These are phyloP conservation scores for Blennius ocellaris DNA, from an alignment of 2,113 vertebrate genomes.

Conservation along the genomic window DNA sequence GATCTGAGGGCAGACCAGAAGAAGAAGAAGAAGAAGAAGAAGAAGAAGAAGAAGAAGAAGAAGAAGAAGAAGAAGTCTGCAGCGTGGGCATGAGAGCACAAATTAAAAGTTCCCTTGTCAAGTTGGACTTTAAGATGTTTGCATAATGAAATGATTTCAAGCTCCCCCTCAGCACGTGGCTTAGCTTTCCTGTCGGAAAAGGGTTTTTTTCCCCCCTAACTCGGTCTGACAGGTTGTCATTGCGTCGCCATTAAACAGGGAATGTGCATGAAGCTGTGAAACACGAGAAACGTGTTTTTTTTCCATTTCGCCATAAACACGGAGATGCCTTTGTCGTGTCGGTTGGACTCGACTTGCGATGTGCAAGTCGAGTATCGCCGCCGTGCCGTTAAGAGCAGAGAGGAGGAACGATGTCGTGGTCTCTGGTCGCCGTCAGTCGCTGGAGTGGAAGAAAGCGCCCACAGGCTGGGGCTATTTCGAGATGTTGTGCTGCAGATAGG, in stretches of 20 bases:
- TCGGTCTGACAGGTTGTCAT: background rate
- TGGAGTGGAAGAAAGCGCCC: conserved; percentile 51
- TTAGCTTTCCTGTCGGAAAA: no score
- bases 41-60: background rate
- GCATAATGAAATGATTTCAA: background rate
- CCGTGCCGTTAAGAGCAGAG: conserved; percentile 37
- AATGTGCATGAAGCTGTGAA: no score
- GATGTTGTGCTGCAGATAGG: background rate
- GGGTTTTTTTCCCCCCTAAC: background rate
- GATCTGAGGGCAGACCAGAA: conserved; percentile 1
- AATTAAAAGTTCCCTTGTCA: conserved; percentile 27
- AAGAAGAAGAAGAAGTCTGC: background rate
- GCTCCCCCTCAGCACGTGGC: background rate
- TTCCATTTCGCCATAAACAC: no score
- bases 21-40: background rate
- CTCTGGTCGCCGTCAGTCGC: conserved; percentile 33
- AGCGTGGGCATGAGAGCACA: background rate
- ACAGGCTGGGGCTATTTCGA: conserved; percentile 54
- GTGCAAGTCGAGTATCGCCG: no score
- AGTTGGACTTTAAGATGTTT: background rate
- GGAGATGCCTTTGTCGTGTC: conserved; percentile 7
- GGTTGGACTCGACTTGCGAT: conserved; percentile 32
- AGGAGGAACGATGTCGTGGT: conserved; percentile 1
- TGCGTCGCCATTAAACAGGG: background rate
- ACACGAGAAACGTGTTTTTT: no score